Evolutionary conservation across 2,797 vertebrate species (phyloP), one percentile per base, ranked within the genome.

Genomic region (Anabas testudineus): DNA sequence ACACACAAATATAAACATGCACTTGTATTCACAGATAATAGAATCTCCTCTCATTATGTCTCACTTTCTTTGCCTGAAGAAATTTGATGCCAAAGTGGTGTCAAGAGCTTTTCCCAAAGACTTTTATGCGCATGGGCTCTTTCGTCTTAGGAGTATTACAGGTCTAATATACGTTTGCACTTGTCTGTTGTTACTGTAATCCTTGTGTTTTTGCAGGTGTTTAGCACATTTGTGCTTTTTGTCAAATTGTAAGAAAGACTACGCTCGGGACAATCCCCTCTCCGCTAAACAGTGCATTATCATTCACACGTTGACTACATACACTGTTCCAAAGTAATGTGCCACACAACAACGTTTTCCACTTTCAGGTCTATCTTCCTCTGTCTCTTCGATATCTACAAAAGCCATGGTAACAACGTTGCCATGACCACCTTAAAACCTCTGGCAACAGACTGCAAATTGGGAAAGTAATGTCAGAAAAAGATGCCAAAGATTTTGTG

Each of bases 401-500:
- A 86, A 90, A 87, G 76, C 87, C 90, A 89, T 88, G 75, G 84
- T 77, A 87, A 90, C 87, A 86, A 85, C 19, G 88, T 90, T 90
- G 84, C 87, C 88, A 90, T 91, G 87, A 83, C 87, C 89, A 92
- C 89, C 63, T 78, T 76, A 52, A 80, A 86, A 79, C 77, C 42
- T 15, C 71, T 82, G 76, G 76, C 76, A 83, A 78, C 63, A 67
- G 59, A 64, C 51, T 53, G 52, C 41, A 68, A 43, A 63, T 45
- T 64, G 49, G 14, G 21, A 74, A 57, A 56, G 56, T 73, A 71
- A 74, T 54, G 65, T 71, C 4, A 68, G 52, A 34, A 60, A 51
- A 51, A 8, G 7, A 62, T 51, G 18, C 45, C 19, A 36, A 74
- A 71, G 46, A 63, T 71, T 52, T 72, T 12, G 5, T 24, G 53